phyloP scores from a whole-genome alignment of 1,140 invertebrate genomes.

The Drosophila subpulchrella region DNA sequence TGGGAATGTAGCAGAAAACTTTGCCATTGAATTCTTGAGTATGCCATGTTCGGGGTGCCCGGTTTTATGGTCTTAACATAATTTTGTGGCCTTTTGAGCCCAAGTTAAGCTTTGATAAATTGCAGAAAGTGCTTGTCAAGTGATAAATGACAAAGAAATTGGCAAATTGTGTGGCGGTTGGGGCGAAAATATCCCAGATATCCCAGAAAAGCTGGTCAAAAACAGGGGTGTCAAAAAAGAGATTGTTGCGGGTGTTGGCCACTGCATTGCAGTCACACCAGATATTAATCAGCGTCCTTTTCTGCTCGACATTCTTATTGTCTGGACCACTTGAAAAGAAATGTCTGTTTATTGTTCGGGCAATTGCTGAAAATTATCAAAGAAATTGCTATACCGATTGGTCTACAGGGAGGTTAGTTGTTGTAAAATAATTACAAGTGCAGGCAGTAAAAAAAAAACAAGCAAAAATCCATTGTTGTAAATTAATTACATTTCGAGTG shows the following conservation, averaged over 20 bases:
- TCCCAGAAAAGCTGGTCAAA: slow-evolving; percentile 25
- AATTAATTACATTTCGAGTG: slow-evolving; percentile 40
- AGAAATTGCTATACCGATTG: slow-evolving; percentile 45
- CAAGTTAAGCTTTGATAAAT: slow-evolving; percentile 79
- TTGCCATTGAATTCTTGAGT: slow-evolving; percentile 30
- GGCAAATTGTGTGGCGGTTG: slow-evolving; percentile 60
- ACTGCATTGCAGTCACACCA: slow-evolving; percentile 38
- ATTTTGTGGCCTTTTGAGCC: slow-evolving; percentile 59
- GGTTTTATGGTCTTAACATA: slow-evolving; percentile 45
- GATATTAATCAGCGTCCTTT: slow-evolving; percentile 46
- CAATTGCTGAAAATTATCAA: slow-evolving; percentile 55
- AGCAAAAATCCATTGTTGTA: slow-evolving; percentile 23
- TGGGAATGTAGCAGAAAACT: slow-evolving; percentile 8
- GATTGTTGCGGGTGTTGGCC: slow-evolving; percentile 10
- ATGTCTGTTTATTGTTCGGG: slow-evolving; percentile 28
- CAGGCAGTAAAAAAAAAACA: neutral
- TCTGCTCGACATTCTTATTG: slow-evolving; percentile 9
- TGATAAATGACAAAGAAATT: slow-evolving; percentile 80
- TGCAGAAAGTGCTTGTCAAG: slow-evolving; percentile 51
- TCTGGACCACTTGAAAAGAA: slow-evolving; percentile 7
- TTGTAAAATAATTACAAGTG: slow-evolving; percentile 44
- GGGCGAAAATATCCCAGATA: neutral
- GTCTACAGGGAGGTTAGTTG: slow-evolving; percentile 20
- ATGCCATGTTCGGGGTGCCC: slow-evolving; percentile 10
- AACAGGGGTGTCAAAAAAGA: neutral